Conservation (phyloP, 2,888 invertebrate species). For the Nomada ferruginata region DNA sequence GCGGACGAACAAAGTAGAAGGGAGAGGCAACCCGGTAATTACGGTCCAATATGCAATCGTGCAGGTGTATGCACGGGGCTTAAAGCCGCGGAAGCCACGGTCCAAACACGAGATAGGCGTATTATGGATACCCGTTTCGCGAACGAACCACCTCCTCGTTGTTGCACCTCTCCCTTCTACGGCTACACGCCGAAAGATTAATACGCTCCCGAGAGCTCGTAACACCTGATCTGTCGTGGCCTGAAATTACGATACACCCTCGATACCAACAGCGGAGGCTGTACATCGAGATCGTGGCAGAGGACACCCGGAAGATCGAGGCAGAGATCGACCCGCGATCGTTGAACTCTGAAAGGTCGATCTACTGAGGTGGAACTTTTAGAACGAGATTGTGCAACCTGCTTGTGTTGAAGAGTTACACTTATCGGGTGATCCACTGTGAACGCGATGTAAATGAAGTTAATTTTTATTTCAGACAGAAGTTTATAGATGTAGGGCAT, state of each 20-base stretch:
- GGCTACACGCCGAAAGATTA: slow-evolving; percentile 71
- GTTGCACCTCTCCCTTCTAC: slow-evolving; percentile 46
- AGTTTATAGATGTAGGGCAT: too few relatives aligned
- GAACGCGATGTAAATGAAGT: too few relatives aligned
- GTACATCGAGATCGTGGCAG: slow-evolving; percentile 12
- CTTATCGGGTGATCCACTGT: too few relatives aligned
- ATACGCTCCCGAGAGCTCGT: slow-evolving; percentile 66
- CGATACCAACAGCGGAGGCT: slow-evolving; percentile 27
- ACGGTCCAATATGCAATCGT: slow-evolving; percentile 80
- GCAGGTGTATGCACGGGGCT: slow-evolving; percentile 61
- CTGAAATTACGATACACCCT: slow-evolving; percentile 69
- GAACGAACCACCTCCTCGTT: slow-evolving; percentile 62
- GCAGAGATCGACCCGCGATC: slow-evolving; percentile 65
- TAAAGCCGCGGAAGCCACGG: slow-evolving; percentile 72
- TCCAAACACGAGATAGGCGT: slow-evolving; percentile 80
- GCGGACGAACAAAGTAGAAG: slow-evolving; percentile 44
- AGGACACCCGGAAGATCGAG: slow-evolving; percentile 70
- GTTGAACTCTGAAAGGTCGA: slow-evolving; percentile 67
- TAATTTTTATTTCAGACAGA: too few relatives aligned
- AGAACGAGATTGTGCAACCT: too few relatives aligned
- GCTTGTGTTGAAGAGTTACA: too few relatives aligned
- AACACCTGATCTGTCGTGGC: slow-evolving; percentile 75
- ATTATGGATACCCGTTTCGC: slow-evolving; percentile 78
- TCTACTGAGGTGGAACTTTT: slow-evolving; percentile 6
- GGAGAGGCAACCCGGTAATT: slow-evolving; percentile 74